phyloP scores from a whole-genome alignment of 2,113 vertebrate species.

The Mesoclemmys tuberculata region DNA sequence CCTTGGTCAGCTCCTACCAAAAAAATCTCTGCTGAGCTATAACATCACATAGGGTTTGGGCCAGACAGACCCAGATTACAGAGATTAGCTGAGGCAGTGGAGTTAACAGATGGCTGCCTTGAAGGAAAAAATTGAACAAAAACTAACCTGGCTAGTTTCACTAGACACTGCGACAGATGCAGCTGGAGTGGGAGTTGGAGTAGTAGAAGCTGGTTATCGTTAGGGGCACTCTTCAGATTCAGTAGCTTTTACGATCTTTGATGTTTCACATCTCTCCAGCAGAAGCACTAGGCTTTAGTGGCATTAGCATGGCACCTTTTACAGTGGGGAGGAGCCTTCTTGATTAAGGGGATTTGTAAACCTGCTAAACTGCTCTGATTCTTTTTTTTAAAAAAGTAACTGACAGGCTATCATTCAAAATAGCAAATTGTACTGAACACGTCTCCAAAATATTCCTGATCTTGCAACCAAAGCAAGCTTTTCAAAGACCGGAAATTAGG shows the following conservation, averaged over 20 bases:
- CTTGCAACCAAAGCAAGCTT: background rate
- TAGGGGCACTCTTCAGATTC: background rate
- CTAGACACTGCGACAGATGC: background rate
- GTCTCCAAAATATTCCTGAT: background rate
- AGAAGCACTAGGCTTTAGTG: background rate
- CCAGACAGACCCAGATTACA: too few relatives aligned
- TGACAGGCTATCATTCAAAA: background rate
- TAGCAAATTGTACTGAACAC: background rate
- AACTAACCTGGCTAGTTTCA: background rate
- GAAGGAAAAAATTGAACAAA: too few relatives aligned
- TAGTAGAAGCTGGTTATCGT: background rate
- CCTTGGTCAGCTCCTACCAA: background rate
- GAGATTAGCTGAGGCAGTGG: background rate
- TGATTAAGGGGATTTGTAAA: background rate
- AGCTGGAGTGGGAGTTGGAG: background rate
- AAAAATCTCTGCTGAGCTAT: too few relatives aligned
- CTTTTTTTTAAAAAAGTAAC: background rate
- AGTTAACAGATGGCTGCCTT: accelerated
- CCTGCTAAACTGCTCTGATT: background rate
- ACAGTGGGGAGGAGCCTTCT: background rate
- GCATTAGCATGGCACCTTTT: background rate
- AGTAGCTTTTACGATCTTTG: background rate
- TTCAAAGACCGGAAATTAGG: accelerated
- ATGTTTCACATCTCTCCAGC: background rate
- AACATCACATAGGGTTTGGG: too few relatives aligned